Evolutionary conservation across 1,140 invertebrate genomes (phyloP).

Genomic region (Aphelenchoides fujianensis): DNA sequence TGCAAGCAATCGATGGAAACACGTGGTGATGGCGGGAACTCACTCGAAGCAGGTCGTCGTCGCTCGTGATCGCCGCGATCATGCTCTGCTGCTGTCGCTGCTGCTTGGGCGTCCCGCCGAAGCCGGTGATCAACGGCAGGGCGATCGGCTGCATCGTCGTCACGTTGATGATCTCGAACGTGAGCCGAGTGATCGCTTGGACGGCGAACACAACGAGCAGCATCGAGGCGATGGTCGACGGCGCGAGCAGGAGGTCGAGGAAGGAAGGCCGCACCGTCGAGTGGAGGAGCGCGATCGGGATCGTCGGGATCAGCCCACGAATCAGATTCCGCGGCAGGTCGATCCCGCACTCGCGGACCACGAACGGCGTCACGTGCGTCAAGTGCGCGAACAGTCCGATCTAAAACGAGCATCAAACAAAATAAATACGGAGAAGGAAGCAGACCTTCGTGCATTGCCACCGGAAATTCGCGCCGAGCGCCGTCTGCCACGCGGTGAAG

Average conservation of each 20-base stretch:
- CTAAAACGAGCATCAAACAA: slow-evolving; percentile 6
- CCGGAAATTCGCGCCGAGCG: slow-evolving; percentile 13
- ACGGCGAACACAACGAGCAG: background rate
- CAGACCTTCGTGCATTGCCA: slow-evolving; percentile 16
- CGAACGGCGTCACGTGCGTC: background rate
- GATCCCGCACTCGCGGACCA: background rate
- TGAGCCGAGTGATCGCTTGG: background rate
- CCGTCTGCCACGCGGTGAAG: slow-evolving; percentile 8
- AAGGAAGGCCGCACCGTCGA: background rate
- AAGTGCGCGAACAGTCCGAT: background rate
- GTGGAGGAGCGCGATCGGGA: background rate
- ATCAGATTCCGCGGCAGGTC: background rate
- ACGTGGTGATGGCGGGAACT: background rate
- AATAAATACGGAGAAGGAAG: background rate
- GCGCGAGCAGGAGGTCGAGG: slow-evolving; percentile 6
- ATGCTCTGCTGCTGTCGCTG: background rate
- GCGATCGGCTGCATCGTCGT: slow-evolving; percentile 13
- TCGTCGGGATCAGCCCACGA: background rate
- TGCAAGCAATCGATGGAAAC: background rate
- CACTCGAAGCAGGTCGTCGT: slow-evolving; percentile 11
- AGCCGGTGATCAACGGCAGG: background rate
- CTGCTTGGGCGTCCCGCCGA: background rate
- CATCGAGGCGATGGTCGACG: background rate
- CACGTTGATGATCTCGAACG: slow-evolving; percentile 11
- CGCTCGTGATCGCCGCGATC: slow-evolving; percentile 6